Evolutionary conservation across 2,888 invertebrate genomes (phyloP), one percentile per base, ranked within the genome.

Genomic region (Desoria tigrina): DNA sequence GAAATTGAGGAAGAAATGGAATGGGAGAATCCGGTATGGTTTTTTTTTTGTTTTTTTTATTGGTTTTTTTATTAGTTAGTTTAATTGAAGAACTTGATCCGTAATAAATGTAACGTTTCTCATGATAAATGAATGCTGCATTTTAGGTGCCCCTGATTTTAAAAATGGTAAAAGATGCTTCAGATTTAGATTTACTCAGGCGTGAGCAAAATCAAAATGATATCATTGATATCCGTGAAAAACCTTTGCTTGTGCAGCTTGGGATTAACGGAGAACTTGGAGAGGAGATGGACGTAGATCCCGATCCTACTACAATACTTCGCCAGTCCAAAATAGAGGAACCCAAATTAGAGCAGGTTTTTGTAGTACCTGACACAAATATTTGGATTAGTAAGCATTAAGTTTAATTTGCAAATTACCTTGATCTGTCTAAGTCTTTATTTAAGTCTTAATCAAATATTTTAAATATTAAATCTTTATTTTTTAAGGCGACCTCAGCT

Each of bases 291-390:
- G 64, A 64, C 21, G 61, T 68, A 11, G 68, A 68, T 49, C 23
- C 37, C 64, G 14, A 39, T 58, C 23, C 61, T 42, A 2, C 39
- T 24, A 14, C 28, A 39, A 42, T 24, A 42, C 21, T 49, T 27
- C 9, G n/a, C n/a, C n/a, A n/a, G n/a, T n/a, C n/a, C n/a, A n/a
- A n/a, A n/a, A n/a, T n/a, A n/a, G n/a, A n/a, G 62, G 66, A 66
- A 11, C 32, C 63, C 32, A 63, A 63, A 21, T n/a, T 39, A 1
- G 63, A 61, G 4, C 54, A 68, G 23, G 24, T 74, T 16, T 24
- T 74, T 24, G 23, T 71, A 18, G 67, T 74, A n/a, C 64, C 68
- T 7, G 74, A 74, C 42, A 71, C 74, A 3, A 74, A 74, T 45
- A 69, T 74, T 27, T 74, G 71, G 71, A 68, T 74, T 42, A 61